Evolutionary conservation across 2,113 vertebrate species (phyloP).

Genomic region (Zosterops japonicus): DNA sequence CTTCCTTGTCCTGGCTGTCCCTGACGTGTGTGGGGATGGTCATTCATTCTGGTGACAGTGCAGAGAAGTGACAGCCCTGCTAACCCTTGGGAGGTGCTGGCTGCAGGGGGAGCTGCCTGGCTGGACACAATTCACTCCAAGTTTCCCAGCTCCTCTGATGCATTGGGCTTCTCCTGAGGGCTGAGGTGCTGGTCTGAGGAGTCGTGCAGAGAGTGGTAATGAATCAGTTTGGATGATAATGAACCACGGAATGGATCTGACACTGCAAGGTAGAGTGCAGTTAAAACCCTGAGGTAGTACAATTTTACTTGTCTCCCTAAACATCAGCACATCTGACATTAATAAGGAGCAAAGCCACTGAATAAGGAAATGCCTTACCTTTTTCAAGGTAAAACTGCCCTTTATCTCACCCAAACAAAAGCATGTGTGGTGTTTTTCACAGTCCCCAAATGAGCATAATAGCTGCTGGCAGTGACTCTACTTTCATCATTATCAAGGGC

Average conservation of each 20-base stretch:
- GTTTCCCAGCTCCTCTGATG: background rate
- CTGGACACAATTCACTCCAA: background rate
- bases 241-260: background rate
- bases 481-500: constrained; percentile 26
- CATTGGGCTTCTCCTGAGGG: background rate
- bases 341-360: background rate
- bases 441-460: background rate
- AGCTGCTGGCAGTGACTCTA: background rate
- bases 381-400: background rate
- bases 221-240: background rate
- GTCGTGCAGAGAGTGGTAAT: background rate
- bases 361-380: background rate
- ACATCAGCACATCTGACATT: background rate
- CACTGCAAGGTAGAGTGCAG: background rate
- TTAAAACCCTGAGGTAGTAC: background rate
- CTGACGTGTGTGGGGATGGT: background rate
- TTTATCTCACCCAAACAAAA: background rate
- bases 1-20: background rate
- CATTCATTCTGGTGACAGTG: background rate
- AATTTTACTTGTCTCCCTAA: background rate
- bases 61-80: background rate
- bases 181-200: background rate
- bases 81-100: background rate
- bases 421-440: background rate
- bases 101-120: background rate